Conservation (phyloP, 2,888 invertebrate species). For the Brachylomia viminalis region DNA sequence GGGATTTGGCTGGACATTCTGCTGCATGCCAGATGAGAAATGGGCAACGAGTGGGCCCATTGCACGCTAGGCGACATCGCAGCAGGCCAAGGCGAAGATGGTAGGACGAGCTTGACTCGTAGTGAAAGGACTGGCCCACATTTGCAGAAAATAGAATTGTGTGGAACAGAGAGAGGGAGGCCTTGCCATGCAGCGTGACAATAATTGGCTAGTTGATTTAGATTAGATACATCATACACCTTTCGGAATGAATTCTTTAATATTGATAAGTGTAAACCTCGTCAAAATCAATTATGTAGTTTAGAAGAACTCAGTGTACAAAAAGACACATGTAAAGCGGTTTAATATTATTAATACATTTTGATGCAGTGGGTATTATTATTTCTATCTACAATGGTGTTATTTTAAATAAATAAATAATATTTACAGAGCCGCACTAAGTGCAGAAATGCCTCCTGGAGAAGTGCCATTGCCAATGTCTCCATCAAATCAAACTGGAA, state of each 20-base stretch:
- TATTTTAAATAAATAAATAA: background rate
- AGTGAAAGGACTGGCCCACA: background rate
- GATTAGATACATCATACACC: background rate
- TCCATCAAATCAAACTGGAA: slow-evolving; percentile 79
- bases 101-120: background rate
- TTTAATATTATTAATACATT: background rate
- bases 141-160: background rate
- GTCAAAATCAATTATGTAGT: background rate
- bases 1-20: too few relatives aligned
- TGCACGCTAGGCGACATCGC: background rate
- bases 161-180: background rate
- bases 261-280: background rate
- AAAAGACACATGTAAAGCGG: background rate
- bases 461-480: slow-evolving; percentile 84
- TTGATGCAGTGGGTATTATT: background rate
- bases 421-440: slow-evolving; percentile 72
- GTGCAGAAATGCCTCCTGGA: slow-evolving; percentile 76
- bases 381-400: background rate
- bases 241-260: background rate
- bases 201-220: background rate
- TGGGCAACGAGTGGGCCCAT: background rate
- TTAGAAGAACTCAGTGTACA: background rate
- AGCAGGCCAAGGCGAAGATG: background rate
- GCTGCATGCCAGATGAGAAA: background rate
- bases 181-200: background rate